A percentile compares a stretch with the other conserved stretches of the same genome.
phyloP scores from a whole-genome alignment of 2,797 vertebrate species.

The Myotis vivesi region DNA sequence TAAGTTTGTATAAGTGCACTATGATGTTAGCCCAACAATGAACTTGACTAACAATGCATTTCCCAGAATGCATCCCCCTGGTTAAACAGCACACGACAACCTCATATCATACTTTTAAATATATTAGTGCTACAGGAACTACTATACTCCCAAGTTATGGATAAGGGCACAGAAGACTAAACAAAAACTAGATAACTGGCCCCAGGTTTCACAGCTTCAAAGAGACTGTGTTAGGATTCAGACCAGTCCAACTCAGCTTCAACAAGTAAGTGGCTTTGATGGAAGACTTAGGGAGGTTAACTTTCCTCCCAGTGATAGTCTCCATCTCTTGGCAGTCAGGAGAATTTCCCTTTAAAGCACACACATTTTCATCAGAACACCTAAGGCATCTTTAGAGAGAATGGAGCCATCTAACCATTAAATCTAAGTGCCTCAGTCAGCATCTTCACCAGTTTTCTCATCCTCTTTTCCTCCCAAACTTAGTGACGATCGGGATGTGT shows the following conservation, averaged over 20 bases:
- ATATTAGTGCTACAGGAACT: not conserved
- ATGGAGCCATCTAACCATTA: not conserved
- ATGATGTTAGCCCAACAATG: not conserved
- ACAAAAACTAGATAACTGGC: not conserved
- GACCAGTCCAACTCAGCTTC: not conserved
- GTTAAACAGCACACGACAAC: not conserved
- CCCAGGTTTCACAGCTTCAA: not conserved
- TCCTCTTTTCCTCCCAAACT: not conserved
- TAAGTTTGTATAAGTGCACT: not conserved
- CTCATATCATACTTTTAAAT: not conserved
- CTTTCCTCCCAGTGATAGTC: not conserved
- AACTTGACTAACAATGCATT: not conserved
- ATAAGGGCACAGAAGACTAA: not conserved
- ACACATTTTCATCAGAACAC: not conserved
- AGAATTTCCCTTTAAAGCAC: not conserved
- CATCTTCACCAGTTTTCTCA: not conserved
- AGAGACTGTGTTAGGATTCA: not conserved
- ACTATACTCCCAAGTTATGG: not conserved
- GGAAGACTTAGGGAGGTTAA: not conserved
- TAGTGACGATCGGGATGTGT: not conserved
- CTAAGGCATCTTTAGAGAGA: not conserved
- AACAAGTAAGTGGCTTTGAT: not conserved
- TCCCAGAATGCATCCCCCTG: not conserved
- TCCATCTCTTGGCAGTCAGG: not conserved
- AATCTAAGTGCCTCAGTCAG: not conserved